Percentiles rank a stretch among this genome's conserved stretches.
Evolutionary conservation across 2,113 vertebrate genomes (phyloP).

Genomic region (Leptosomus discolor): DNA sequence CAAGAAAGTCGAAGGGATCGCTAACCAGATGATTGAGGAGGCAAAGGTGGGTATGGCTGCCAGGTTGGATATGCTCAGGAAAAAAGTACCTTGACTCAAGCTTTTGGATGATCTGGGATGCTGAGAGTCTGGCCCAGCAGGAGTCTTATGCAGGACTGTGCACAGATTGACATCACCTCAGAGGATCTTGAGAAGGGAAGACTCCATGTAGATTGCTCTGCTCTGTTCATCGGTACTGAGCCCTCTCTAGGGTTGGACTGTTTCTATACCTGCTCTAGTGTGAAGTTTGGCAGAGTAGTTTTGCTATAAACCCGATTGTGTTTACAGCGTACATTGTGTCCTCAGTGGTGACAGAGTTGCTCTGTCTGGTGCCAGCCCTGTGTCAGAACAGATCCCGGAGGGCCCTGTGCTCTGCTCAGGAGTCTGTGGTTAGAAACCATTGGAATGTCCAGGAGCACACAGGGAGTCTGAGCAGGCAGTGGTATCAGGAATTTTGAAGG

Average conservation of each 20-base stretch:
- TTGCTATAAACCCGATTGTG: not conserved
- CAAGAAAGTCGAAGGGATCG: conserved; percentile 84
- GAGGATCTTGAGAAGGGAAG: not conserved
- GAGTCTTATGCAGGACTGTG: not conserved
- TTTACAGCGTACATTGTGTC: not conserved
- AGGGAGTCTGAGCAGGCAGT: not conserved
- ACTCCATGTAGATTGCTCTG: not conserved
- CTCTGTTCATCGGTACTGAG: not conserved
- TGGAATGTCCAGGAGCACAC: not conserved
- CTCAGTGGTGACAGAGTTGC: accelerated
- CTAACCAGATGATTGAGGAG: conserved; percentile 83
- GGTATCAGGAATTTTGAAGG: not conserved
- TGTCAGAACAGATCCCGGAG: not conserved
- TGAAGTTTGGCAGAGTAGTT: not conserved
- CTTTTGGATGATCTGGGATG: not conserved
- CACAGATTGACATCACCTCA: not conserved
- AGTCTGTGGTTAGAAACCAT: not conserved
- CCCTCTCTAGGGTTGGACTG: not conserved
- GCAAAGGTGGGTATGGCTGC: conserved; percentile 77
- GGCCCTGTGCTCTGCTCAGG: not conserved
- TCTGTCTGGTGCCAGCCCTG: not conserved
- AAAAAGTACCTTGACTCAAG: not conserved
- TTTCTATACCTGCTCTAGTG: not conserved
- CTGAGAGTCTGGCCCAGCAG: not conserved
- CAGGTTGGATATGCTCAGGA: not conserved